phyloP scores from a whole-genome alignment of 2,888 invertebrate species.

The Hypselothyrea guttata region DNA sequence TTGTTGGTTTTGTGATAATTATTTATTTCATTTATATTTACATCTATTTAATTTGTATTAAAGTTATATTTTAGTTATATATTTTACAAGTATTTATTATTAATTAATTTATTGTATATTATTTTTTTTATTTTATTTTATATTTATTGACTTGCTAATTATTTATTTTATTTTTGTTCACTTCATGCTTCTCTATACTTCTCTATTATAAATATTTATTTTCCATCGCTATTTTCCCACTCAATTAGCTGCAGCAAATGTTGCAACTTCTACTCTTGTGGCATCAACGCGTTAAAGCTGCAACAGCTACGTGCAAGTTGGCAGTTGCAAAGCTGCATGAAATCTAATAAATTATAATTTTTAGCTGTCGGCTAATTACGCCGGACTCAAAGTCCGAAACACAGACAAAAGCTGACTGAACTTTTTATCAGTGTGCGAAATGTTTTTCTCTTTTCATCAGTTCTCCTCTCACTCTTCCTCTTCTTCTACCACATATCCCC shows the following conservation, averaged over 20 bases:
- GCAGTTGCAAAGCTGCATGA: constrained; percentile 47
- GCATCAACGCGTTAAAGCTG: constrained; percentile 24
- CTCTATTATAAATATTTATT: not conserved
- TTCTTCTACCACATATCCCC: not conserved
- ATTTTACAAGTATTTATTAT: not conserved
- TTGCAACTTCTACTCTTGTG: constrained; percentile 20
- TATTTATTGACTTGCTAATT: too few species aligned
- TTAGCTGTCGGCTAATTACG: constrained; percentile 68
- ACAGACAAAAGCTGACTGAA: constrained; percentile 21
- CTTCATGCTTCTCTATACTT: too few species aligned
- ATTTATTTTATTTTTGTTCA: too few species aligned
- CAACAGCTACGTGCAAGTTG: constrained; percentile 8
- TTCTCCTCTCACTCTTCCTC: not conserved
- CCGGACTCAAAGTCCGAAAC: constrained; percentile 20
- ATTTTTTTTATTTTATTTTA: not conserved
- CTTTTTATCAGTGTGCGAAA: constrained; percentile 60
- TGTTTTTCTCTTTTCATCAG: not conserved
- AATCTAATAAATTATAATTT: constrained; percentile 73
- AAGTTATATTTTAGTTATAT: constrained; percentile 2
- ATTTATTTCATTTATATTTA: not conserved
- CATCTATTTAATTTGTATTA: not conserved
- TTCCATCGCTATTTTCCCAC: not conserved
- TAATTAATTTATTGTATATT: not conserved
- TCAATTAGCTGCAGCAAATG: not conserved
- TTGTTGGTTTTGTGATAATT: too few species aligned